phyloP scores from a whole-genome alignment of 2,113 vertebrate species.

The Otocyon megalotis region DNA sequence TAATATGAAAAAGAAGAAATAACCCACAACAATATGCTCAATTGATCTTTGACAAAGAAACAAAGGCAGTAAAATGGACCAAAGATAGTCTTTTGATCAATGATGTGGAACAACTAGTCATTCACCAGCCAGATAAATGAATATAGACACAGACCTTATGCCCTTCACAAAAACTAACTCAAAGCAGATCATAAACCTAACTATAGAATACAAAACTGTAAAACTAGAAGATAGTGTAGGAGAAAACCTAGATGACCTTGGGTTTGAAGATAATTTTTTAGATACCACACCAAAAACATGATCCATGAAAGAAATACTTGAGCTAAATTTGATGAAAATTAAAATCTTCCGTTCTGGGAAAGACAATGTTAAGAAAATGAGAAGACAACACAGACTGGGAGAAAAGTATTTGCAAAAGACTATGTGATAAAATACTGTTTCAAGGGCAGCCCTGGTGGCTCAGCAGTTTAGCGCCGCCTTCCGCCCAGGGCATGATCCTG shows the following conservation, averaged over 20 bases:
- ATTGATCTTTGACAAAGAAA: background rate
- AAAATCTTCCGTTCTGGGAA: background rate
- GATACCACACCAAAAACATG: background rate
- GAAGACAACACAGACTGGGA: background rate
- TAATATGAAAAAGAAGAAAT: background rate
- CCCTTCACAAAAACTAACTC: background rate
- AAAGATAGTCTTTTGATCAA: background rate
- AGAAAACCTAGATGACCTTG: background rate
- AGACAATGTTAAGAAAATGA: background rate
- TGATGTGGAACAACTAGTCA: background rate
- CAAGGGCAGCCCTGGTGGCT: background rate
- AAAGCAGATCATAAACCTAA: background rate
- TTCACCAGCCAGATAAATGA: background rate
- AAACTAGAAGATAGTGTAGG: background rate
- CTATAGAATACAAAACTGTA: background rate
- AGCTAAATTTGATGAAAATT: slow-evolving; percentile 3
- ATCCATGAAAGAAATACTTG: background rate
- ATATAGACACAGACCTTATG: background rate
- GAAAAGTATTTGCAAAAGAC: background rate
- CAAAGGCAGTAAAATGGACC: background rate
- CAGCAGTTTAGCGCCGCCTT: too few species aligned
- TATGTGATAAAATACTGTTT: background rate
- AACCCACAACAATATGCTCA: background rate
- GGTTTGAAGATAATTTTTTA: background rate
- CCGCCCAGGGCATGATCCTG: too few species aligned